phyloP scores from a whole-genome alignment of 2,113 vertebrate species.

The Leiothrix lutea region DNA sequence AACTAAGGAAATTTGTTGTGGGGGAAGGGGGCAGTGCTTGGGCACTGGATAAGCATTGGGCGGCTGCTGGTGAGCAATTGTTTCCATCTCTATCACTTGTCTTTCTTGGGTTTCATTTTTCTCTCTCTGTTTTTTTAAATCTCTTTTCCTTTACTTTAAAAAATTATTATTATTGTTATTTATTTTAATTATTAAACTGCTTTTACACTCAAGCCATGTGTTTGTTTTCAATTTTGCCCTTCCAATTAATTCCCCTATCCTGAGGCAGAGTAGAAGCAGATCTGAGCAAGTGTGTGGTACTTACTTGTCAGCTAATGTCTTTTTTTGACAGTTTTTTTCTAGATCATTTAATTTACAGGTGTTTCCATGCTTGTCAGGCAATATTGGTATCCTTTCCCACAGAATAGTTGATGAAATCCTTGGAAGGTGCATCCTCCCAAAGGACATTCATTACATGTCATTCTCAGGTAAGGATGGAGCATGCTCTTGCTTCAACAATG shows the following conservation, averaged over 20 bases:
- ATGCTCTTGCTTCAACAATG: background rate
- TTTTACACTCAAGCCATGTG: background rate
- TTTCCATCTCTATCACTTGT: background rate
- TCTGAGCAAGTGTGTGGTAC: background rate
- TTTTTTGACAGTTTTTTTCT: background rate
- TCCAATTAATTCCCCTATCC: rapidly evolving
- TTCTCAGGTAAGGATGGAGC: background rate
- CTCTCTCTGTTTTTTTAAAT: rapidly evolving
- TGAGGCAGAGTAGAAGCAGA: rapidly evolving
- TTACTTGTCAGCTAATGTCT: rapidly evolving
- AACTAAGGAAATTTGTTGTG: background rate
- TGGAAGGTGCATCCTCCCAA: background rate
- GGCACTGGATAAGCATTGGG: rapidly evolving
- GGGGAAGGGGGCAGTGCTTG: rapidly evolving
- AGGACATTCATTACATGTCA: background rate
- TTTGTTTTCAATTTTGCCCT: background rate
- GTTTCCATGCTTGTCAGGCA: background rate
- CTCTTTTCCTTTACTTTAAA: background rate
- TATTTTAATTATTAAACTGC: background rate
- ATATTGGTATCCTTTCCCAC: background rate
- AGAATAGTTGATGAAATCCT: background rate
- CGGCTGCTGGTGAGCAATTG: rapidly evolving
- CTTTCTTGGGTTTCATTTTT: background rate
- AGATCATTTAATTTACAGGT: background rate
- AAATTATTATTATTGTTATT: background rate